Evolutionary conservation across 2,888 invertebrate genomes (phyloP), one percentile per base, ranked within the genome.

Genomic region (Uropetala carovei): DNA sequence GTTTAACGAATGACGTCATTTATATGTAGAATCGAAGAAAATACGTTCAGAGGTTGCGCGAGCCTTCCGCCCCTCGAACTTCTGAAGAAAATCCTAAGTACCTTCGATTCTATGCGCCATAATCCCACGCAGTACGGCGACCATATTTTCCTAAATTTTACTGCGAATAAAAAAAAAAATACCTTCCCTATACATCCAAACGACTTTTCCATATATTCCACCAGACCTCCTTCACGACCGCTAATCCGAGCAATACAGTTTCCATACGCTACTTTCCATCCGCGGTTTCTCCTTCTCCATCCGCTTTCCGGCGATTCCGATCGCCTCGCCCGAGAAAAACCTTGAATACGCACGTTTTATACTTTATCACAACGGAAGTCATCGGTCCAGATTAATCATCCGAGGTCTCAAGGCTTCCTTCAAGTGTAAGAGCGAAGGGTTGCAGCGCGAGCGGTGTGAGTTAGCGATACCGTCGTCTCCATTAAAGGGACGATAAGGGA

Each of bases 341-440:
- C 13, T 75, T 75, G 75, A 27, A 75, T 43, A 75, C 75, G 2
- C 75, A 27, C 75, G 22, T 16, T 60, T 60, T 7, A 60, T 75
- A 68, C 68, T 75, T 89, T 64, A 43, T 89, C 64, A 60, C 56
- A 68, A 64, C n/a, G 64, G 89, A 89, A 30, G 64, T 89, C 89
- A 64, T 89, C 89, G 64, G 59, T 89, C 68, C 89, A 27, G 89
- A 89, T 89, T 68, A 89, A 89, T 89, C 64, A 60, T 64, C 11
- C 64, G 16, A 89, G 43, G 43, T 43, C 43, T 89, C 89, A 89
- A 18, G 43, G 60, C 89, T 89, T 89, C 89, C 11, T 27, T 68
- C 60, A 68, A 64, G 89, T 43, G 89, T 89, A 43, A 89, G 64
- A n/a, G 64, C 43, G 43, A 43, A 43, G 43, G 43, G 43, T 43